These are phyloP conservation scores for Ariopsis seemanni DNA, from an alignment of 2,113 vertebrate species.

Conservation along the genomic window DNA sequence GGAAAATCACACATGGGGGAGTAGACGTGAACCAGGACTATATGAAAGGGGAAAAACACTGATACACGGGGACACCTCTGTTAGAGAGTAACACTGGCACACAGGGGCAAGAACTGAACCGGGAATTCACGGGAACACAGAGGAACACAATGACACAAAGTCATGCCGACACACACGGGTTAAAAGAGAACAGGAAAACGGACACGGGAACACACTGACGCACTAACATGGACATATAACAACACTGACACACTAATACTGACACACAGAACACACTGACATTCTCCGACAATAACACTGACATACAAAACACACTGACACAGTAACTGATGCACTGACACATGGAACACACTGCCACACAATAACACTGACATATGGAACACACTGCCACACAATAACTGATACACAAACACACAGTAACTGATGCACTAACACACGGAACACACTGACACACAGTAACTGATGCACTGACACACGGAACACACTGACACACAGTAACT, in stretches of 20 bases:
- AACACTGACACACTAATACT: no score
- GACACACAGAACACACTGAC: neutral
- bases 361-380: neutral
- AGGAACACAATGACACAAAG: neutral
- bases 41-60: neutral
- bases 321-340: neutral
- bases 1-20: neutral
- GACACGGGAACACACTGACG: no score
- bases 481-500: neutral
- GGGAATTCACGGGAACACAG: neutral
- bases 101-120: neutral
- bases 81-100: neutral
- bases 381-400: neutral
- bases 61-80: neutral
- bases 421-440: neutral
- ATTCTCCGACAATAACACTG: neutral
- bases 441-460: neutral
- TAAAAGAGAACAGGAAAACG: no score
- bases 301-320: no score
- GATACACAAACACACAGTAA: neutral
- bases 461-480: neutral
- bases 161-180: no score
- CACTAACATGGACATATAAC: neutral
- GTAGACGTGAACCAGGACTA: neutral
- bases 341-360: no score